Base-by-base conservation (phyloP, 2,113 vertebrate genomes). In the Cnemophilus loriae region DNA sequence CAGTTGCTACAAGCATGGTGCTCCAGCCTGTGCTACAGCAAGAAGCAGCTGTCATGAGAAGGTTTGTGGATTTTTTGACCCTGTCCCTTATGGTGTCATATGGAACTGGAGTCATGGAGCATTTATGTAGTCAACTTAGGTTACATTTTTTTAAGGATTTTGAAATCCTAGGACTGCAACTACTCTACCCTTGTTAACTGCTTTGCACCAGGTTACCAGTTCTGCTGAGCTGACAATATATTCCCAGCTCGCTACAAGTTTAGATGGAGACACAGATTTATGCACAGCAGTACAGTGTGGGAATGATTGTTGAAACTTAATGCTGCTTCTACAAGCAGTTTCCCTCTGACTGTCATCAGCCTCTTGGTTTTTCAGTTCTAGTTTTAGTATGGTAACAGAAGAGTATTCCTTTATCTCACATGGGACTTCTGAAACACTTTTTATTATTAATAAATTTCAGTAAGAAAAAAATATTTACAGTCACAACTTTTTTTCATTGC, bases 71-170 rank as follows among this genome's bases (percentile, higher is more conserved):
- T 30, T 73, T 77, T 89, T 84, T 80, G 1, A 12, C 17, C 6
- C 28, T 50, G 65, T 68, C 6, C 1, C 3, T 73, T 55, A 23
- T 6, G 10, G 10, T 57, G 26, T 7, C 1, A 0, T 42, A n/a
- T 68, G 19, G 44, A 35, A 84, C 8, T 10, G 21, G 59, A 65
- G 17, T 64, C 11, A 39, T 19, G 18, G 37, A 42, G n/a, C 18
- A 23, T 46, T 82, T 82, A 49, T 41, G 24, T 16, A 64, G 78
- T 52, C 39, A 64, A 9, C 3, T 53, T 47, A 23, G 16, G 30
- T 52, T 55, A 49, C 27, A 1, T 16, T 67, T 82, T 84, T 24
- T 22, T 1, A 64, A 73, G 41, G 7, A 52, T 49, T 89, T 90
- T 35, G 18, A 83, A 83, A 64, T 7, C 18, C 19, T n/a, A 52